Percentiles rank a stretch among this genome's conserved stretches.
Evolutionary conservation across 2,888 invertebrate species (phyloP).

Genomic region (Tiliacea aurago): DNA sequence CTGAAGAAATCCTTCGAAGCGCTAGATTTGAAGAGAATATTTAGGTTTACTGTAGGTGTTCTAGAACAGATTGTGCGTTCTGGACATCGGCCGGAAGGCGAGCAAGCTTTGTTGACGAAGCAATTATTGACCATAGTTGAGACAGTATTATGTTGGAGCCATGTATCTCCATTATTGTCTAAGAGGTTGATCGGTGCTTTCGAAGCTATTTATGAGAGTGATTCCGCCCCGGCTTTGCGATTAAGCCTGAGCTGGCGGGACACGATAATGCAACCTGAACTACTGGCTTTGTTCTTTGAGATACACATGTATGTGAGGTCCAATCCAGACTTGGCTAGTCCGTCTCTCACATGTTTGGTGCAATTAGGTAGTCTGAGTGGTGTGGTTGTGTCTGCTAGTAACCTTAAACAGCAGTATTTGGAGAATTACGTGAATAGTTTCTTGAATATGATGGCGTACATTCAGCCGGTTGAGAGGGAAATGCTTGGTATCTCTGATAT

Average conservation of each 20-base stretch:
- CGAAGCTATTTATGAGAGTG: conserved; percentile 92
- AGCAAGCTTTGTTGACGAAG: conserved; percentile 90
- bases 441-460: conserved; percentile 84
- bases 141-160: conserved; percentile 95
- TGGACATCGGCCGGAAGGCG: conserved; percentile 88
- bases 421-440: conserved; percentile 87
- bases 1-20: conserved; percentile 96
- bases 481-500: conserved; percentile 87
- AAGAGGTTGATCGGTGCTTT: conserved; percentile 93
- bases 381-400: conserved; percentile 79
- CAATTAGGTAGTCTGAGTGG: conserved; percentile 92
- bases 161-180: conserved; percentile 92
- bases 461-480: conserved; percentile 84
- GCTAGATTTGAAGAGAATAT: conserved; percentile 94
- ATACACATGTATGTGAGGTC: conserved; percentile 95
- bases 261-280: conserved; percentile 93
- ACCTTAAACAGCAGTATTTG: conserved; percentile 85
- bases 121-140: conserved; percentile 95
- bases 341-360: conserved; percentile 95
- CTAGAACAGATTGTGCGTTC: conserved; percentile 85
- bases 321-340: conserved; percentile 93
- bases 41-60: conserved; percentile 89
- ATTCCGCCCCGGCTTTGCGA: conserved; percentile 92
- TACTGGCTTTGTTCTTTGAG: conserved; percentile 95
- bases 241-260: conserved; percentile 93